A percentile compares a stretch with the other conserved stretches of the same genome.
Conservation (phyloP, 2,797 vertebrate species). For the Antennarius maculatus region DNA sequence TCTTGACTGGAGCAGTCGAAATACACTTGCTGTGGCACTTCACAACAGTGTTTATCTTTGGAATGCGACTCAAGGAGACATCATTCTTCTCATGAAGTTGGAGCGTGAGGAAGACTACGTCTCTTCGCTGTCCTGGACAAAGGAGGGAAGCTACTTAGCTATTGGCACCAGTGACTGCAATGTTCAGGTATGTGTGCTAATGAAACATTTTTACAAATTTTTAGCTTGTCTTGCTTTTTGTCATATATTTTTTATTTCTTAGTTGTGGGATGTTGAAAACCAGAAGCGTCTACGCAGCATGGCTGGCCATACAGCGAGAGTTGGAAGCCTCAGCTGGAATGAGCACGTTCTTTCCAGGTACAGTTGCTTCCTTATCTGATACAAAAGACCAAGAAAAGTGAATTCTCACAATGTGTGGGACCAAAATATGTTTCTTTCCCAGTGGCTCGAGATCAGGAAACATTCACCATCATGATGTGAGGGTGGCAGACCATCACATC, state of each 20-base stretch:
- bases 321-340: slow-evolving; percentile 92
- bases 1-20: slow-evolving; percentile 93
- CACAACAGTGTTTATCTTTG: slow-evolving; percentile 91
- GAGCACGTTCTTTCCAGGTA: slow-evolving; percentile 94
- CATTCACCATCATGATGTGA: slow-evolving; percentile 96
- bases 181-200: slow-evolving; percentile 85
- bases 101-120: slow-evolving; percentile 88
- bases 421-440: not conserved
- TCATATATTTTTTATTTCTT: not conserved
- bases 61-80: slow-evolving; percentile 87
- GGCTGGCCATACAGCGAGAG: slow-evolving; percentile 88
- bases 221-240: not conserved
- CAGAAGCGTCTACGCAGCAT: slow-evolving; percentile 94
- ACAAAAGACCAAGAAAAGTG: not conserved
- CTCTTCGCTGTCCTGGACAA: slow-evolving; percentile 95
- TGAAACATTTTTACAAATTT: not conserved
- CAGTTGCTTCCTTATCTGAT: not conserved
- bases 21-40: slow-evolving; percentile 91
- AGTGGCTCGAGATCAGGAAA: slow-evolving; percentile 93
- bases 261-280: slow-evolving; percentile 94
- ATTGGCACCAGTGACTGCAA: slow-evolving; percentile 92
- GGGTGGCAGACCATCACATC: slow-evolving; percentile 91
- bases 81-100: slow-evolving; percentile 87
- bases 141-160: slow-evolving; percentile 92
- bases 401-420: accelerated